Conservation (phyloP, 2,888 invertebrate genomes). For the Himalopsyche kuldschensis region DNA sequence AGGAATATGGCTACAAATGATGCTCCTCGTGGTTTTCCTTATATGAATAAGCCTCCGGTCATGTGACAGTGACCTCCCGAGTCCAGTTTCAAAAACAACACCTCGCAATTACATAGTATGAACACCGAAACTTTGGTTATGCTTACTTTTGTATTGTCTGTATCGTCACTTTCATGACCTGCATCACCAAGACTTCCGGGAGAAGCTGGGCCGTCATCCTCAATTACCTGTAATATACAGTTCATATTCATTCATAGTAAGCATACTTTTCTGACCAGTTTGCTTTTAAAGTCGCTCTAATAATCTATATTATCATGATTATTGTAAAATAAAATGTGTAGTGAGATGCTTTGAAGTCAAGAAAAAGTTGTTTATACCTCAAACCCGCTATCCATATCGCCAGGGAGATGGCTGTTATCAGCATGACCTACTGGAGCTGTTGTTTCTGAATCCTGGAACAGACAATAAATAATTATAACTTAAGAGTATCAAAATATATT, state of each 20-base stretch:
- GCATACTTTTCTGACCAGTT: no score
- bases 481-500: no score
- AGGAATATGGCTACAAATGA: neutral
- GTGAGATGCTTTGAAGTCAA: no score
- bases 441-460: constrained; percentile 49
- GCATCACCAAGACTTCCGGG: constrained; percentile 52
- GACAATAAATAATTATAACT: neutral
- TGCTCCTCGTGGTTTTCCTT: neutral
- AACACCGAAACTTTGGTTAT: no score
- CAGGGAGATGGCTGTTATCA: constrained; percentile 8
- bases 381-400: constrained; percentile 48
- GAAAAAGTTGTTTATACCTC: constrained; percentile 45
- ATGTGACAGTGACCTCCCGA: neutral
- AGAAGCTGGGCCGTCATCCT: constrained; percentile 53
- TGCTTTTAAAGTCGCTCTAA: no score
- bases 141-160: constrained; percentile 49
- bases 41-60: neutral
- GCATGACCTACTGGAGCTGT: constrained; percentile 47
- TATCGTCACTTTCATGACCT: constrained; percentile 50
- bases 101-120: neutral
- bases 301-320: no score
- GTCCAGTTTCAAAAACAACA: neutral
- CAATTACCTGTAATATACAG: constrained; percentile 45
- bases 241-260: no score
- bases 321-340: no score